These are phyloP conservation scores for Adelosebastes latens DNA, from an alignment of 2,797 vertebrate genomes.

Conservation along the genomic window DNA sequence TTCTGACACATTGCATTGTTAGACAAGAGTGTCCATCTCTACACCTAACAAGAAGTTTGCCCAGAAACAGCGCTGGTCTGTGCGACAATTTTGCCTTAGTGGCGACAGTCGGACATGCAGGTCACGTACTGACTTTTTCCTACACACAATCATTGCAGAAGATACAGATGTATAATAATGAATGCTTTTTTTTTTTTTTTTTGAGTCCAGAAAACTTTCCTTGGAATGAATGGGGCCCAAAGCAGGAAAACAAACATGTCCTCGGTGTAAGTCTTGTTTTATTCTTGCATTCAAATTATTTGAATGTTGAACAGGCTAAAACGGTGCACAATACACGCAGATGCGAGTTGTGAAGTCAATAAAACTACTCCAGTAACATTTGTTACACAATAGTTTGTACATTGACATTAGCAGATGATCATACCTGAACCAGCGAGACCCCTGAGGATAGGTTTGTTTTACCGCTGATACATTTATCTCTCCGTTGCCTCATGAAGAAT, in stretches of 20 bases:
- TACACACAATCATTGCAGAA: neutral
- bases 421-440: neutral
- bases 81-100: neutral
- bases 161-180: neutral
- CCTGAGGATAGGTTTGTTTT: neutral
- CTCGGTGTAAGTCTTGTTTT: neutral
- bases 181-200: neutral
- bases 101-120: neutral
- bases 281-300: neutral
- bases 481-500: neutral
- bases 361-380: neutral
- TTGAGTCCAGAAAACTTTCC: neutral
- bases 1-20: neutral
- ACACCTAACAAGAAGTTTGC: neutral
- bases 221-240: neutral
- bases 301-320: neutral
- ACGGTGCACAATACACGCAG: neutral
- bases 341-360: neutral
- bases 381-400: neutral
- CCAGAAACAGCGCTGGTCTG: neutral
- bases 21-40: neutral
- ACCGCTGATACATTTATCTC: neutral
- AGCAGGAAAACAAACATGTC: neutral
- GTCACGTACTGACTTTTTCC: neutral
- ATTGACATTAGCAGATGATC: neutral